These are phyloP conservation scores for Callosobruchus maculatus DNA, from an alignment of 2,888 invertebrate species.

Conservation along the genomic window DNA sequence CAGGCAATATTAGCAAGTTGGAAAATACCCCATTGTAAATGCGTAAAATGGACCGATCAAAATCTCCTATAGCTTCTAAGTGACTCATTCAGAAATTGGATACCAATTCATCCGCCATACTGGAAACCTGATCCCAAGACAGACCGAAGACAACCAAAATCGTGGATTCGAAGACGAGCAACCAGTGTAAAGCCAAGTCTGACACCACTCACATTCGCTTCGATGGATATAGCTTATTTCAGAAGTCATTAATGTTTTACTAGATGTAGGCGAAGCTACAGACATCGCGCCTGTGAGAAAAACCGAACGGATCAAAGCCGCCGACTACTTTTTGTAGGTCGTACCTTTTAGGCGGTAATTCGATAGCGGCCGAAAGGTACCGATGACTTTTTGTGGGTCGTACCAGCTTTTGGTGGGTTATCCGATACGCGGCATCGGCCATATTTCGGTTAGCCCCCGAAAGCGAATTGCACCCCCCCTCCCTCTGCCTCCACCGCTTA, in stretches of 20 bases:
- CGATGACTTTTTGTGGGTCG: not conserved
- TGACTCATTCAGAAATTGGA: not conserved
- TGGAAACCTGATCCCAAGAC: not conserved
- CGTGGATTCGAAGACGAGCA: not conserved
- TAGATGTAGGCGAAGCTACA: not conserved
- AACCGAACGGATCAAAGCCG: not conserved
- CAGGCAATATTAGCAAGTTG: too few relatives aligned
- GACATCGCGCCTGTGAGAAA: not conserved
- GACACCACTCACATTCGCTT: not conserved
- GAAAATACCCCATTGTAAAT: too few relatives aligned
- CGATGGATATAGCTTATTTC: not conserved
- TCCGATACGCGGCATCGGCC: not conserved
- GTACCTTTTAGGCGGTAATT: not conserved
- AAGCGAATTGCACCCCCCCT: too few relatives aligned
- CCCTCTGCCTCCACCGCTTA: not conserved
- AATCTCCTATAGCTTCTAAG: not conserved
- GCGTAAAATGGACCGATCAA: not conserved
- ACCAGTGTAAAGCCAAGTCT: not conserved
- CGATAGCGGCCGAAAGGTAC: not conserved
- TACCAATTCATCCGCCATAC: not conserved
- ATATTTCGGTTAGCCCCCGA: not conserved
- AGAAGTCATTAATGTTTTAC: not conserved
- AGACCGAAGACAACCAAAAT: not conserved
- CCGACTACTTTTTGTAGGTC: not conserved
- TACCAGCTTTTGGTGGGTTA: not conserved